These are phyloP conservation scores for Corella eumyota DNA, from an alignment of 23 tunicate species.

Conservation along the genomic window DNA sequence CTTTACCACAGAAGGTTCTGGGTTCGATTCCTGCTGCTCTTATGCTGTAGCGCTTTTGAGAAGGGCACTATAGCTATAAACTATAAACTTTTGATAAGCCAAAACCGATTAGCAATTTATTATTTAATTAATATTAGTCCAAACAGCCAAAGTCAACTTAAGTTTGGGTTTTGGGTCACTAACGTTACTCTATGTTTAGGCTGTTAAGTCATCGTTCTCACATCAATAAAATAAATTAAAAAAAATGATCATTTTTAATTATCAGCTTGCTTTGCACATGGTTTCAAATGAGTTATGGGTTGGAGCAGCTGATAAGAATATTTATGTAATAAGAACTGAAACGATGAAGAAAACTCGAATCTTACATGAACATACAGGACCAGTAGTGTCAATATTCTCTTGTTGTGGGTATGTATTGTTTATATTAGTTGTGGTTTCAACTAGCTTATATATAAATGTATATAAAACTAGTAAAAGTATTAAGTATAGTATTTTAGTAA, in stretches of 20 bases:
- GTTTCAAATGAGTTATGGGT: conserved; percentile 78
- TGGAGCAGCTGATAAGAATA: conserved; percentile 48
- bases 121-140: neutral
- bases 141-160: too few relatives aligned
- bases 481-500: neutral
- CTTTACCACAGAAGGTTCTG: too few relatives aligned
- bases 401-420: conserved; percentile 45
- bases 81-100: neutral
- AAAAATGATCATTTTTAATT: too few relatives aligned
- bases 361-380: conserved; percentile 37
- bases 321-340: conserved; percentile 25
- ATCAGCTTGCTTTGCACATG: too few relatives aligned
- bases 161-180: too few relatives aligned
- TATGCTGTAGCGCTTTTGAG: too few relatives aligned
- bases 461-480: neutral
- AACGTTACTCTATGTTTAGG: too few relatives aligned
- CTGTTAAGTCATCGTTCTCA: neutral
- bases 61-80: neutral
- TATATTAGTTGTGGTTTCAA: too few relatives aligned
- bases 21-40: too few relatives aligned
- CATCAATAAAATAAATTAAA: neutral
- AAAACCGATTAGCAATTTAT: too few relatives aligned
- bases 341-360: conserved; percentile 39
- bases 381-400: conserved; percentile 28
- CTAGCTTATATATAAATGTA: neutral